Evolutionary conservation across 1,140 invertebrate genomes (phyloP).

Genomic region (Rhagoletis pomonella): DNA sequence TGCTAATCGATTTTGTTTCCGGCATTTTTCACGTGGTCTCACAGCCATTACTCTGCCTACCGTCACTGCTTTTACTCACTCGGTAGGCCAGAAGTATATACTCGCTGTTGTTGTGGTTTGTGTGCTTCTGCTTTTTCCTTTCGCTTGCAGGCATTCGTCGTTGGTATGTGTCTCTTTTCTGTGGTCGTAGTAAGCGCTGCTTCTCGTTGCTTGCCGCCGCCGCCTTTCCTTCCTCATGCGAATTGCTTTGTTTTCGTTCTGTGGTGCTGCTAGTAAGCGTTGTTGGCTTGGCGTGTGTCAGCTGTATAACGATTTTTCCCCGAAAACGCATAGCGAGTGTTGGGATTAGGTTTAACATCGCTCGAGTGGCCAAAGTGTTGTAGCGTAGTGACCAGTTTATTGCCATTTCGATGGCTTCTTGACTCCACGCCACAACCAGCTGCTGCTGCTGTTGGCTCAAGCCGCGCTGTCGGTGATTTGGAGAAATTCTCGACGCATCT

Average conservation of each 20-base stretch:
- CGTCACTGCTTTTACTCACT: constrained; percentile 34
- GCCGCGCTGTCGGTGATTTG: background rate
- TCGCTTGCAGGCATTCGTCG: background rate
- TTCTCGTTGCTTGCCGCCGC: constrained; percentile 61
- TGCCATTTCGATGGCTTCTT: constrained; percentile 24
- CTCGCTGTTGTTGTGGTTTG: background rate
- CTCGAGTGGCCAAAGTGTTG: background rate
- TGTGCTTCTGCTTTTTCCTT: constrained; percentile 23
- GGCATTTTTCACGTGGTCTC: constrained; percentile 73
- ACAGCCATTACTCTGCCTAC: constrained; percentile 54
- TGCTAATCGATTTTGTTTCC: constrained; percentile 73
- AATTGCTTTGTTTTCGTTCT: constrained; percentile 53
- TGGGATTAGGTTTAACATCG: background rate
- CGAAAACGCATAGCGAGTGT: constrained; percentile 49
- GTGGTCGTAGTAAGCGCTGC: constrained; percentile 4
- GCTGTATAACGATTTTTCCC: constrained; percentile 69
- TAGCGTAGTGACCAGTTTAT: constrained; percentile 39
- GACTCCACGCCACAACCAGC: background rate
- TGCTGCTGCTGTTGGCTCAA: background rate
- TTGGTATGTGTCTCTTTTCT: constrained; percentile 25
- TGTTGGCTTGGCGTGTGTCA: background rate
- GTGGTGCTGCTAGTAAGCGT: background rate
- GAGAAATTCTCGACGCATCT: constrained; percentile 5
- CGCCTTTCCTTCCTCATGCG: background rate
- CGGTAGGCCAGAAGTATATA: background rate